Conservation (phyloP, 2,888 invertebrate genomes). For the Heliconius ismenius region DNA sequence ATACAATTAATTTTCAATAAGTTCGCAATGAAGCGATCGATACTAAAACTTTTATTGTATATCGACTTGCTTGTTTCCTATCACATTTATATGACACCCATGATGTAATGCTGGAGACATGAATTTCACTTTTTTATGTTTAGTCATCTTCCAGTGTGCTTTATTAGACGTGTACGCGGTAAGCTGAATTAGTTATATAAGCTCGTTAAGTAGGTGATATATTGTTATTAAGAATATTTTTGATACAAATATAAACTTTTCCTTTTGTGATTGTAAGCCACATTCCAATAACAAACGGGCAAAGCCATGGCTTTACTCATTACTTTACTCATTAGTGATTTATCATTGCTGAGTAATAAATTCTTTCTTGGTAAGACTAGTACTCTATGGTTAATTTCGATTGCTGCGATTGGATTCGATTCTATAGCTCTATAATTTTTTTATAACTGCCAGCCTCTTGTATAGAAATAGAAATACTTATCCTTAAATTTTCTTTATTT, state of each 20-base stretch:
- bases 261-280: not conserved
- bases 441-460: not conserved
- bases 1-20: conserved; percentile 52
- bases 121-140: conserved; percentile 64
- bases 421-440: not conserved
- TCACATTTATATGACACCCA: conserved; percentile 50
- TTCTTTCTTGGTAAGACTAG: not conserved
- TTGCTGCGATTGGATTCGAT: not conserved
- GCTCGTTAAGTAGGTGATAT: conserved; percentile 11
- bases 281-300: not conserved
- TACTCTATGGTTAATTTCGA: not conserved
- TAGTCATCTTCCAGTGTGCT: conserved; percentile 55
- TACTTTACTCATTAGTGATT: too few species aligned
- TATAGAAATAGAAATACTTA: not conserved
- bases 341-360: not conserved
- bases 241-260: not conserved
- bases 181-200: conserved; percentile 47
- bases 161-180: conserved; percentile 60
- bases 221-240: conserved; percentile 9
- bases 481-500: not conserved
- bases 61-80: conserved; percentile 51
- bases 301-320: not conserved
- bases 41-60: conserved; percentile 57
- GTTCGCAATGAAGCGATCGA: conserved; percentile 52
- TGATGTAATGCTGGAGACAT: conserved; percentile 63